Conservation (phyloP, 2,888 invertebrate species). For the Dryococelus australis region DNA sequence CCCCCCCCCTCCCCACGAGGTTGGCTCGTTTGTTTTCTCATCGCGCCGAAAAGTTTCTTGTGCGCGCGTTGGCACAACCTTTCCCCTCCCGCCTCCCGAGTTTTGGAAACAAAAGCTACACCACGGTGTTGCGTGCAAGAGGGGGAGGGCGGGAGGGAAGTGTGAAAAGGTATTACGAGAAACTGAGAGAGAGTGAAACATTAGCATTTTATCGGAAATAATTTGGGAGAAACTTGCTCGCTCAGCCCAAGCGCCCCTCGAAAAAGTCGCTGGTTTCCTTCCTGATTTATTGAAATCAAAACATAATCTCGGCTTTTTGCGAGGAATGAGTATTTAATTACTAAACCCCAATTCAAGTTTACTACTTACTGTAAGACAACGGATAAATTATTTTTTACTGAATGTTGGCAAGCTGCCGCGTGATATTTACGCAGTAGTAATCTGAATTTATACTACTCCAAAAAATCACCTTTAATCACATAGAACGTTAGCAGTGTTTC, state of each 20-base stretch:
- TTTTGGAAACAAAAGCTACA: background rate
- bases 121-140: background rate
- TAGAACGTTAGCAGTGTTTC: too few relatives aligned
- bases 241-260: background rate
- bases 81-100: background rate
- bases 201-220: constrained; percentile 13
- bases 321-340: background rate
- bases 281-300: constrained; percentile 9
- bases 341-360: too few relatives aligned
- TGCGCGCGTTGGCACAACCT: background rate
- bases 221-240: constrained; percentile 8
- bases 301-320: background rate
- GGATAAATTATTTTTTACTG: too few relatives aligned
- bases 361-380: too few relatives aligned
- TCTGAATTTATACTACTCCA: too few relatives aligned
- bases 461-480: too few relatives aligned
- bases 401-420: too few relatives aligned
- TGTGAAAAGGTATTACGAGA: constrained; percentile 6
- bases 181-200: constrained; percentile 16
- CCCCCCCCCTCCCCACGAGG: background rate
- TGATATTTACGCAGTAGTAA: too few relatives aligned
- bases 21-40: background rate
- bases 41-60: constrained; percentile 6
- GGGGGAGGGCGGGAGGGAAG: background rate
- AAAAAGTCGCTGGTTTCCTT: background rate